A percentile compares a stretch with the other conserved stretches of the same genome.
phyloP scores from a whole-genome alignment of 2,888 invertebrate genomes.

The Polyploca ridens region DNA sequence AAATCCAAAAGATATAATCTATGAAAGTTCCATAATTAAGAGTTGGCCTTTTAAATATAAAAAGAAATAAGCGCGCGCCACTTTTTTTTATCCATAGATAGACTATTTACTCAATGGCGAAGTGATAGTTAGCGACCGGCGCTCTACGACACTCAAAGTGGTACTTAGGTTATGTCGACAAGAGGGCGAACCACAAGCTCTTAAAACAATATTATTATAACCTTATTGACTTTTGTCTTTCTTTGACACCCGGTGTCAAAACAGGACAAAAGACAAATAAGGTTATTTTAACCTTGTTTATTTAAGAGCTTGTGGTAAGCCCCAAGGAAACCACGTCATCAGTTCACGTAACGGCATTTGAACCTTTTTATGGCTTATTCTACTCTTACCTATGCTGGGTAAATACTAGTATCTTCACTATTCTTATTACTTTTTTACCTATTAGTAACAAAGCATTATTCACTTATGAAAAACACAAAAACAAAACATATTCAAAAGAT shows the following conservation, averaged over 20 bases:
- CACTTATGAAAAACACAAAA: background rate
- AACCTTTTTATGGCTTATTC: slow-evolving; percentile 5
- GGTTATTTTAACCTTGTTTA: too few relatives aligned
- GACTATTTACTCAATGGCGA: background rate
- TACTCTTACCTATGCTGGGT: background rate
- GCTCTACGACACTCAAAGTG: background rate
- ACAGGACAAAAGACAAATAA: too few relatives aligned
- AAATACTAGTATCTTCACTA: background rate
- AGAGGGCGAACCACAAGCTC: too few relatives aligned
- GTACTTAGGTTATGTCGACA: background rate
- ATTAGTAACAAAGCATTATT: background rate
- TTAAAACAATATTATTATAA: too few relatives aligned
- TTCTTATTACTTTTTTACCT: too few relatives aligned
- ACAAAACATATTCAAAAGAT: background rate
- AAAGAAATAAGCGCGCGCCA: too few relatives aligned
- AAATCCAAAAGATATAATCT: too few relatives aligned
- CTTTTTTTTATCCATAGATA: background rate
- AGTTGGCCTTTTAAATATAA: too few relatives aligned
- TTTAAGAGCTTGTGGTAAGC: too few relatives aligned
- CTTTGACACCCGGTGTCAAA: too few relatives aligned
- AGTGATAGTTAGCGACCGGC: background rate
- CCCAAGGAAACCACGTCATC: slow-evolving; percentile 1
- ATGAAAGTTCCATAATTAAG: too few relatives aligned
- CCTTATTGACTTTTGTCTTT: too few relatives aligned
- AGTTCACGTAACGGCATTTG: background rate